A percentile compares a stretch with the other conserved stretches of the same genome.
Conservation (phyloP, 1,140 invertebrate genomes). For the Hyles euphorbiae region DNA sequence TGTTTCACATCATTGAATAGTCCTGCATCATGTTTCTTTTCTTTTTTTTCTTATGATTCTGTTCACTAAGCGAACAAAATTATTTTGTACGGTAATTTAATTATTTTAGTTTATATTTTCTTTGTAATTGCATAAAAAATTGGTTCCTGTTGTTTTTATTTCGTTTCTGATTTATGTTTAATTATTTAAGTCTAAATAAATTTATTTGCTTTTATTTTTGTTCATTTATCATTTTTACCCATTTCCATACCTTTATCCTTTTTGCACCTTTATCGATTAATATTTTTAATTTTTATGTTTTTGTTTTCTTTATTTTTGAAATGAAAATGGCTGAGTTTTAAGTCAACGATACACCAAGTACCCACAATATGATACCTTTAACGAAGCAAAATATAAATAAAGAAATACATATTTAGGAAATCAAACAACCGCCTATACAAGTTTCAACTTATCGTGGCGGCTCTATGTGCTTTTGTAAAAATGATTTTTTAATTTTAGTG, state of each 20-base stretch:
- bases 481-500: too few relatives aligned
- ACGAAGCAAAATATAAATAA: too few relatives aligned
- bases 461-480: too few relatives aligned
- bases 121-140: constrained; percentile 37
- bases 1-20: constrained; percentile 2
- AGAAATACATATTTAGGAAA: too few relatives aligned
- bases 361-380: too few relatives aligned
- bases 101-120: constrained; percentile 45
- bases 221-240: constrained; percentile 10
- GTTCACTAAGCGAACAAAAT: constrained; percentile 15
- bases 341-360: too few relatives aligned
- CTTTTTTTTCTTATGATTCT: constrained; percentile 54
- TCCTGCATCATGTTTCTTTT: constrained; percentile 57
- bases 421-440: too few relatives aligned
- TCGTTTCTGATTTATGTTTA: constrained; percentile 67
- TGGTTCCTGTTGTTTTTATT: constrained; percentile 71
- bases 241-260: too few relatives aligned
- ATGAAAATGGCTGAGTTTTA: too few relatives aligned
- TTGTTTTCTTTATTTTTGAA: too few relatives aligned
- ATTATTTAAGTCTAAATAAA: constrained; percentile 69
- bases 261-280: not conserved
- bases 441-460: too few relatives aligned
- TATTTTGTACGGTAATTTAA: constrained; percentile 44
- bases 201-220: constrained; percentile 69
- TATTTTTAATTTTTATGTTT: too few relatives aligned